These are phyloP conservation scores for Camponotus pennsylvanicus DNA, from an alignment of 1,140 invertebrate genomes.

Conservation along the genomic window DNA sequence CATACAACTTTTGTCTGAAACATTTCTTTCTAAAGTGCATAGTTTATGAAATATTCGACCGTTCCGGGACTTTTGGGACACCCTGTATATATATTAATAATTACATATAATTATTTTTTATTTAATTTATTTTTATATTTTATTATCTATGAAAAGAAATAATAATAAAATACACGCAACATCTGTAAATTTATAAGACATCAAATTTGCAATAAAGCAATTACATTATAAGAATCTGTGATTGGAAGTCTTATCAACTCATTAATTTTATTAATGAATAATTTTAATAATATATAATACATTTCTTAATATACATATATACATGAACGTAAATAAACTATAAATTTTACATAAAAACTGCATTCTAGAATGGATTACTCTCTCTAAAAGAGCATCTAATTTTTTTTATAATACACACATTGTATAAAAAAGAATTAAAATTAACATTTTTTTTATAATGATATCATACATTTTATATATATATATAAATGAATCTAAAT, in stretches of 20 bases:
- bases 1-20: too few species aligned
- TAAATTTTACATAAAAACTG: neutral
- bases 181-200: neutral
- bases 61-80: too few species aligned
- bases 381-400: slow-evolving; percentile 44
- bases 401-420: slow-evolving; percentile 21
- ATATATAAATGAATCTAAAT: neutral
- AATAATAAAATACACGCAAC: neutral
- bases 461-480: slow-evolving; percentile 25
- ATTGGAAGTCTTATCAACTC: neutral
- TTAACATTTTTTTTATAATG: slow-evolving; percentile 41
- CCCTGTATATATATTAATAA: neutral
- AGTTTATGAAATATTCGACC: too few species aligned
- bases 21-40: too few species aligned
- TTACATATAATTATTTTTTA: neutral
- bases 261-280: neutral
- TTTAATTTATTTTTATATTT: neutral
- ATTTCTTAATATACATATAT: neutral
- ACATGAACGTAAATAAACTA: neutral
- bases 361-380: slow-evolving; percentile 46
- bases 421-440: slow-evolving; percentile 35
- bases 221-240: neutral
- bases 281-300: neutral
- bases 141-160: slow-evolving; percentile 9
- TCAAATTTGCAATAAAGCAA: neutral